phyloP scores from a whole-genome alignment of 2,888 invertebrate species.

The Cancer borealis region DNA sequence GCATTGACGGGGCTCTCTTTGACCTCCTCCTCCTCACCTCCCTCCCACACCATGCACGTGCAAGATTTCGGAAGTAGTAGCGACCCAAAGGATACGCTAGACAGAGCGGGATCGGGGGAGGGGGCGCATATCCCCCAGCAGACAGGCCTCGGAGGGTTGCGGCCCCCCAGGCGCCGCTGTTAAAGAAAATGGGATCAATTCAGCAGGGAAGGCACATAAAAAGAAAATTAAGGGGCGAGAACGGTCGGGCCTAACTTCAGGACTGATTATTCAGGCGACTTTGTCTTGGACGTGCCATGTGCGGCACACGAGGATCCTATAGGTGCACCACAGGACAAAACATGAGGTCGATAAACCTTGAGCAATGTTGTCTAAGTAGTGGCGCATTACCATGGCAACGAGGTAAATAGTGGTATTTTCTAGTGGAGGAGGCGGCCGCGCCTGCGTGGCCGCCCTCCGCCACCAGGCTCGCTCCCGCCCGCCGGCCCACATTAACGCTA shows the following conservation, averaged over 20 bases:
- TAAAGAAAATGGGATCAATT: conserved; percentile 73
- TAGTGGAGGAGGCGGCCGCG: conserved; percentile 54
- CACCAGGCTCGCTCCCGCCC: conserved; percentile 33
- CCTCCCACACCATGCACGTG: neutral
- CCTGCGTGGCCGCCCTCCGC: conserved; percentile 58
- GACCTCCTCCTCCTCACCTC: neutral
- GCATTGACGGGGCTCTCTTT: neutral
- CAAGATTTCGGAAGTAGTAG: conserved; percentile 14
- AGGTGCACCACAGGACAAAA: conserved; percentile 35
- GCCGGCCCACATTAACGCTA: conserved; percentile 42
- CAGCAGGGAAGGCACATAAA: conserved; percentile 66
- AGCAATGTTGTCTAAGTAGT: conserved; percentile 73
- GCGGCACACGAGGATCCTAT: conserved; percentile 30
- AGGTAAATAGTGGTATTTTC: conserved; percentile 74
- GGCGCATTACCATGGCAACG: conserved; percentile 74
- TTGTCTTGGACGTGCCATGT: conserved; percentile 12
- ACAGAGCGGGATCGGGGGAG: neutral
- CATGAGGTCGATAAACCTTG: conserved; percentile 74
- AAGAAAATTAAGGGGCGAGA: conserved; percentile 66
- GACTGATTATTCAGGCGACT: neutral
- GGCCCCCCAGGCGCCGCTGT: conserved; percentile 60
- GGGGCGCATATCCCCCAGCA: neutral
- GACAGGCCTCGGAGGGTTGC: conserved; percentile 46
- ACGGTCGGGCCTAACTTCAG: conserved; percentile 64
- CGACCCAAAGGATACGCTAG: conserved; percentile 5